phyloP scores from a whole-genome alignment of 2,888 invertebrate genomes.

The Drosophila helvetica region DNA sequence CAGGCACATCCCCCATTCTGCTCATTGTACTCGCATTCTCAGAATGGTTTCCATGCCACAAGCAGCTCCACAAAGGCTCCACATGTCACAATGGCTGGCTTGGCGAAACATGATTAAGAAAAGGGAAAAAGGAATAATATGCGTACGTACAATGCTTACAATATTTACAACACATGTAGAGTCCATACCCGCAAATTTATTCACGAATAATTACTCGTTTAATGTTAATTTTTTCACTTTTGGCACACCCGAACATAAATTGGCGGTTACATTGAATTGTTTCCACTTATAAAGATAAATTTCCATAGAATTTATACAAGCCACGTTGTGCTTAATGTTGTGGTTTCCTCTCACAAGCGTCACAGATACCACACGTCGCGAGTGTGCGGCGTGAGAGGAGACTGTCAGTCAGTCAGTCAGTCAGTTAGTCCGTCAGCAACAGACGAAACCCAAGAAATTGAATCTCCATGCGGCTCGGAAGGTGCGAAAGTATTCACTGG shows the following conservation, averaged over 20 bases:
- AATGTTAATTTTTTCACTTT: no score
- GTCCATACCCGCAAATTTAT: no score
- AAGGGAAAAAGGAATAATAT: no score
- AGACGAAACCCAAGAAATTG: conserved; percentile 13
- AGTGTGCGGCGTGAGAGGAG: no score
- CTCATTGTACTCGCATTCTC: neutral
- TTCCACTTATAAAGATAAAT: neutral
- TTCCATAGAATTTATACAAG: neutral
- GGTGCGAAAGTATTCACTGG: neutral
- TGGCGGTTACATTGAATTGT: neutral
- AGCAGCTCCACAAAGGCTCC: neutral
- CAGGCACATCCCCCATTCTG: neutral
- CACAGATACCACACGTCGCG: no score
- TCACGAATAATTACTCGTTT: no score
- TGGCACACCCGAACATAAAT: neutral
- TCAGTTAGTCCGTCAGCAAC: conserved; percentile 2
- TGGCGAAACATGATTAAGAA: neutral
- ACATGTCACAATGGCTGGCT: neutral
- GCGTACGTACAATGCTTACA: neutral
- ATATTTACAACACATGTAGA: no score
- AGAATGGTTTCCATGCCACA: neutral
- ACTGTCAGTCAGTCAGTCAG: neutral
- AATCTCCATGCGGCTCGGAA: neutral
- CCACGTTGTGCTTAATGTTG: neutral
- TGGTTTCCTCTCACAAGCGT: neutral